These are phyloP conservation scores for Sebastes schlegelii DNA, from an alignment of 2,113 vertebrate species.

Conservation along the genomic window DNA sequence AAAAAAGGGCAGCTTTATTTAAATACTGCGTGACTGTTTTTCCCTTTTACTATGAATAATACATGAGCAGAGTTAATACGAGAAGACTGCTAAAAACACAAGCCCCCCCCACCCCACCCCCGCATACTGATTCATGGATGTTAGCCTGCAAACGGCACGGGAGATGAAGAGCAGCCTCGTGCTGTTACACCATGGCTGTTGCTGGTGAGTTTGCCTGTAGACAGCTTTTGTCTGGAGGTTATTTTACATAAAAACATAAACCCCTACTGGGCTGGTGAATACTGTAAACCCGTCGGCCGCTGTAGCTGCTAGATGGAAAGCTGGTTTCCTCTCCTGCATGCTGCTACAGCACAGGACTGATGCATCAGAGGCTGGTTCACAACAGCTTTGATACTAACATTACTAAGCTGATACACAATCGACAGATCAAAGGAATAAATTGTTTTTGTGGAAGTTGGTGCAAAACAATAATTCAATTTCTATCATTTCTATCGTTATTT, in stretches of 20 bases:
- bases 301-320: conserved; percentile 12
- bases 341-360: neutral
- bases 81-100: conserved; percentile 12
- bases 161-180: conserved; percentile 15
- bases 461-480: conserved; percentile 49
- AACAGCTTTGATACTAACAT: conserved; percentile 6
- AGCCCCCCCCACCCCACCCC: neutral
- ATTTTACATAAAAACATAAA: conserved; percentile 5
- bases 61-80: conserved; percentile 28
- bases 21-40: conserved; percentile 68
- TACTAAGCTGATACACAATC: neutral
- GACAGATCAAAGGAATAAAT: neutral
- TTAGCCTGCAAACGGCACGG: neutral
- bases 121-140: conserved; percentile 26
- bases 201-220: neutral
- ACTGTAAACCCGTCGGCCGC: neutral
- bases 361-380: conserved; percentile 28
- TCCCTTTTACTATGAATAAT: conserved; percentile 33
- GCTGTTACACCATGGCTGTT: conserved; percentile 7
- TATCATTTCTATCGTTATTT: neutral
- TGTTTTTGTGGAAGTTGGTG: conserved; percentile 32
- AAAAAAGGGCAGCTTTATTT: conserved; percentile 75
- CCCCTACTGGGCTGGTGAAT: conserved; percentile 22
- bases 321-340: conserved; percentile 1
- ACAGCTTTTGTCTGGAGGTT: neutral